Evolutionary conservation across 2,888 invertebrate species (phyloP).

Genomic region (Leptogaster cylindrica): DNA sequence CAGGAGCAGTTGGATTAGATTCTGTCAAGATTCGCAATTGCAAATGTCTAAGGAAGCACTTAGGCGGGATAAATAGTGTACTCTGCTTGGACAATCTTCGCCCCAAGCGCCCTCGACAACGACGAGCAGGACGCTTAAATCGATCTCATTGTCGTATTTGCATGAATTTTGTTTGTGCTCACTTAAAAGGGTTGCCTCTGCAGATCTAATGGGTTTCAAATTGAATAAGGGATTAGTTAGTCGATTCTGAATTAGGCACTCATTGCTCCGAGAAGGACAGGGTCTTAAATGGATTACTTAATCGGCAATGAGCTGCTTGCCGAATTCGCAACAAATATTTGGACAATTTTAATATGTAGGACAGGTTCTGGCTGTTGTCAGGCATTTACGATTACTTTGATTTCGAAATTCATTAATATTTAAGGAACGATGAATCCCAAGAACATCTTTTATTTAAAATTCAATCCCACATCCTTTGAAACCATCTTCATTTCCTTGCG

Average conservation of each 20-base stretch:
- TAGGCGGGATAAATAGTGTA: slow-evolving; percentile 10
- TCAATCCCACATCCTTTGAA: no score
- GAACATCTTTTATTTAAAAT: no score
- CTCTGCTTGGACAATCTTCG: background rate
- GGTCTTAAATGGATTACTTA: slow-evolving; percentile 24
- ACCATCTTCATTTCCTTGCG: no score
- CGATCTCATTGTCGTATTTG: slow-evolving; percentile 62
- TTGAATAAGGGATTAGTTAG: slow-evolving; percentile 63
- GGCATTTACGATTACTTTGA: no score
- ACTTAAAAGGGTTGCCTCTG: slow-evolving; percentile 63
- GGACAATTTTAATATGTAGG: no score
- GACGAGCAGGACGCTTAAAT: no score
- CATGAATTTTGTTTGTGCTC: slow-evolving; percentile 63
- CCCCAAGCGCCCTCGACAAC: slow-evolving; percentile 5
- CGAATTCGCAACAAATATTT: no score
- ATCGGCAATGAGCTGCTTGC: background rate
- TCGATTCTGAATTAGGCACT: slow-evolving; percentile 45
- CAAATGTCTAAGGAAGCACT: slow-evolving; percentile 26
- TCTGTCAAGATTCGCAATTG: slow-evolving; percentile 34
- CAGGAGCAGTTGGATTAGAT: slow-evolving; percentile 7
- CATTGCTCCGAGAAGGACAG: slow-evolving; percentile 13
- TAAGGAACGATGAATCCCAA: no score
- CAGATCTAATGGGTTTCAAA: slow-evolving; percentile 62
- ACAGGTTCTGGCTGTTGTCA: no score
- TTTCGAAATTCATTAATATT: no score